Percentiles rank a stretch among this genome's conserved stretches.
Conservation (phyloP, 2,113 vertebrate genomes). For the Heterochromis multidens region DNA sequence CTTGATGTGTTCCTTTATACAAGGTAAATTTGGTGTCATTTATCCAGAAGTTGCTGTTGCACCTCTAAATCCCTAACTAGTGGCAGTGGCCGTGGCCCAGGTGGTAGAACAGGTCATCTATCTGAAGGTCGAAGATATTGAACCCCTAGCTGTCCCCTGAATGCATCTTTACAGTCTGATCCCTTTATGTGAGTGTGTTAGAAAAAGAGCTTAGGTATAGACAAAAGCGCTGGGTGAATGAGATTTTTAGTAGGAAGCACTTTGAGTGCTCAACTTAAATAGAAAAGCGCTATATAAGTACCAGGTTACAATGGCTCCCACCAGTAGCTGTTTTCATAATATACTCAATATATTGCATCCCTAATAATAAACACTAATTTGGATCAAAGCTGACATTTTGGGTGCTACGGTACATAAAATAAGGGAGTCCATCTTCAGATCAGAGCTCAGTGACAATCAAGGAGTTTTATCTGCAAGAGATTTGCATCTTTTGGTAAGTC, state of each 20-base stretch:
- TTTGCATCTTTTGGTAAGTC: no score
- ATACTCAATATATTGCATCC: no score
- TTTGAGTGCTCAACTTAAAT: not conserved
- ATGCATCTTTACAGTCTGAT: accelerated
- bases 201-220: not conserved
- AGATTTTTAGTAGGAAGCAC: not conserved
- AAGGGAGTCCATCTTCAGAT: no score
- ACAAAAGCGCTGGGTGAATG: not conserved
- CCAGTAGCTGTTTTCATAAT: no score
- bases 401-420: no score
- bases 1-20: not conserved
- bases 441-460: no score
- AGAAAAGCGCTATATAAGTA: not conserved
- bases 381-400: no score
- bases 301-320: no score
- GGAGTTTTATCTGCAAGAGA: no score
- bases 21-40: not conserved
- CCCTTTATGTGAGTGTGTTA: not conserved
- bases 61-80: not conserved
- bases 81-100: not conserved
- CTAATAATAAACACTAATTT: no score
- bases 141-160: not conserved
- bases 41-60: not conserved
- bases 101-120: not conserved
- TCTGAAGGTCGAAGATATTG: not conserved